Evolutionary conservation across 2,888 invertebrate species (phyloP).

Genomic region (Cataglyphis cursor): DNA sequence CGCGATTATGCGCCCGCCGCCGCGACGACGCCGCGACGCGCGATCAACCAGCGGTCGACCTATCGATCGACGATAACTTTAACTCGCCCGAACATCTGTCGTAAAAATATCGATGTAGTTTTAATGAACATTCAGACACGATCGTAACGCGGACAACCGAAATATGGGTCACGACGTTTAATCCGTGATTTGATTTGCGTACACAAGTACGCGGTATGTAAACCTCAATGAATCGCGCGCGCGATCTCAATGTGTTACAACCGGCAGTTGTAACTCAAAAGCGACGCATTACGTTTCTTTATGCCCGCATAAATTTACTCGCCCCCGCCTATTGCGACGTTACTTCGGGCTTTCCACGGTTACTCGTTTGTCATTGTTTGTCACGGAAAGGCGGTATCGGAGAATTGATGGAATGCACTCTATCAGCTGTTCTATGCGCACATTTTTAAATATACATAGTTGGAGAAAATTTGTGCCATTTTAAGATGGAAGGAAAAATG

Average conservation of each 20-base stretch:
- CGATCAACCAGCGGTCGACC: slow-evolving; percentile 54
- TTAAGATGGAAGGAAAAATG: neutral
- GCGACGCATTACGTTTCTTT: slow-evolving; percentile 31
- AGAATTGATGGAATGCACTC: slow-evolving; percentile 9
- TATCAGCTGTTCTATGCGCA: neutral
- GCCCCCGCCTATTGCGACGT: neutral
- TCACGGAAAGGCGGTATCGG: slow-evolving; percentile 14
- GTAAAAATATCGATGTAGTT: slow-evolving; percentile 50
- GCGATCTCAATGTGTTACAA: neutral
- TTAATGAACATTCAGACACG: slow-evolving; percentile 35
- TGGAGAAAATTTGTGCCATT: neutral
- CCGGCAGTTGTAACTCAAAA: slow-evolving; percentile 1
- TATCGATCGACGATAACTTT: slow-evolving; percentile 58
- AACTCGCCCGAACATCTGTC: slow-evolving; percentile 42
- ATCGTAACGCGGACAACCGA: slow-evolving; percentile 16
- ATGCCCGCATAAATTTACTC: slow-evolving; percentile 33
- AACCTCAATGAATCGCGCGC: slow-evolving; percentile 13
- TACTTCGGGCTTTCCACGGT: slow-evolving; percentile 16
- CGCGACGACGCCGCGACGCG: slow-evolving; percentile 47
- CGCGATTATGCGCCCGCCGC: slow-evolving; percentile 68
- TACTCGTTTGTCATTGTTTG: slow-evolving; percentile 33
- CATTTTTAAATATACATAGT: slow-evolving; percentile 6
- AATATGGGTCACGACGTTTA: slow-evolving; percentile 38
- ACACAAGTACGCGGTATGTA: slow-evolving; percentile 1
- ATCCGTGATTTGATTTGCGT: slow-evolving; percentile 2